A percentile compares a stretch with the other conserved stretches of the same genome.
Evolutionary conservation across 2,113 vertebrate genomes (phyloP).

Genomic region (Ictalurus punctatus): DNA sequence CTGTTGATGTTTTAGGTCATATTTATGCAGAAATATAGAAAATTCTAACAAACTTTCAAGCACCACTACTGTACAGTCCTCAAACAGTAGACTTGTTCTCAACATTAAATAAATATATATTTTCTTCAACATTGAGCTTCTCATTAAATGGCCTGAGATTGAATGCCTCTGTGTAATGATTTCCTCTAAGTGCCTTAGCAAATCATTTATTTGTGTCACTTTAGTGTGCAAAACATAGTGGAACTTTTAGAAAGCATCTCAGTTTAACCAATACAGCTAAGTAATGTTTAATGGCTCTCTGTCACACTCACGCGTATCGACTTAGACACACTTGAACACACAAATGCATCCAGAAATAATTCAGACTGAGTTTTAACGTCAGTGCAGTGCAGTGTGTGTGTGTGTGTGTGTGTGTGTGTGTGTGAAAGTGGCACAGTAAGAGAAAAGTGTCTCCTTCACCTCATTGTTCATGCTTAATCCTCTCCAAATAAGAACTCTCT

Average conservation of each 20-base stretch:
- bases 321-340: conserved; percentile 4
- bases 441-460: not conserved
- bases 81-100: not conserved
- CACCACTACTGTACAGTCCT: conserved; percentile 2
- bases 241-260: not conserved
- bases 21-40: no score
- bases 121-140: not conserved
- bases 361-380: not conserved
- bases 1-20: no score
- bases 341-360: not conserved
- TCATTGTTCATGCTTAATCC: not conserved
- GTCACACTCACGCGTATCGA: not conserved
- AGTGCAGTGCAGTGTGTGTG: not conserved
- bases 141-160: not conserved
- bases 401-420: not conserved
- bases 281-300: conserved; percentile 35
- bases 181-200: conserved; percentile 1
- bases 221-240: conserved; percentile 9
- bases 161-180: not conserved
- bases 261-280: not conserved
- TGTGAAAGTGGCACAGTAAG: not conserved
- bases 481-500: not conserved
- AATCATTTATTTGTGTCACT: conserved; percentile 26
- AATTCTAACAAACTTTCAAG: no score
- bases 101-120: not conserved